Base-by-base conservation (phyloP, 1,140 invertebrate species). In the Prorops nasuta region DNA sequence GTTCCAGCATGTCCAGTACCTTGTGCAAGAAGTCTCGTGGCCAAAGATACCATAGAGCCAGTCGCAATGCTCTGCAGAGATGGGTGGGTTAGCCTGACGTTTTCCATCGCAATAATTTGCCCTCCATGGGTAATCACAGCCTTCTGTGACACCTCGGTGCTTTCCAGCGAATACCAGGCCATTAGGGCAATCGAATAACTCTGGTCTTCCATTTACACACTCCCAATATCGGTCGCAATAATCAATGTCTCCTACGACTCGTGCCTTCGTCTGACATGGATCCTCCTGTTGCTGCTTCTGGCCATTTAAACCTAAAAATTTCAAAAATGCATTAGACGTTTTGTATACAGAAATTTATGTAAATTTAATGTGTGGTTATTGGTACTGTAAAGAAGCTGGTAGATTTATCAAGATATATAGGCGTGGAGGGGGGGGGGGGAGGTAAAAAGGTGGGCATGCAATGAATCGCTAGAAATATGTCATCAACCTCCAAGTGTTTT, bases 1-100 rank as follows among this genome's bases (percentile, higher is more conserved):
- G 71, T 94, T 94, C 92, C 92, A 94, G 71, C 92, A 94, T 1
- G 92, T 94, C 92, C 92, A 95, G 72, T 94, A 94, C 12, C 92
- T 80, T 0, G 92, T 95, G 78, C 92, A 94, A 0, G 89, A 92
- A 0, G 91, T 94, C 73, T 94, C 91, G 69, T 95, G 92, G 0
- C 92, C 91, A 71, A 94, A 94, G 58, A 94, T 94, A 17, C 92
- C 92, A 67, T 94, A 95, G 46, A 93, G 76, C 92, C 92, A 95
- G 62, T 92, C 91, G 67, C 92, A 95, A 66, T 94, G 92, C 52
- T 94, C 91, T 0, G 86, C 87, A 7, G 82, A 79, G 42, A 92
- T 88, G 19, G 91, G 91, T 12, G 89, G 83, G 73, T 95, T 89
- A 1, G 86, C 86, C 66, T 87, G 82, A 58, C 86, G 83, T 69